Conservation (phyloP, 92 coral and sea anemone genomes). For the Epizoanthus scotinus region DNA sequence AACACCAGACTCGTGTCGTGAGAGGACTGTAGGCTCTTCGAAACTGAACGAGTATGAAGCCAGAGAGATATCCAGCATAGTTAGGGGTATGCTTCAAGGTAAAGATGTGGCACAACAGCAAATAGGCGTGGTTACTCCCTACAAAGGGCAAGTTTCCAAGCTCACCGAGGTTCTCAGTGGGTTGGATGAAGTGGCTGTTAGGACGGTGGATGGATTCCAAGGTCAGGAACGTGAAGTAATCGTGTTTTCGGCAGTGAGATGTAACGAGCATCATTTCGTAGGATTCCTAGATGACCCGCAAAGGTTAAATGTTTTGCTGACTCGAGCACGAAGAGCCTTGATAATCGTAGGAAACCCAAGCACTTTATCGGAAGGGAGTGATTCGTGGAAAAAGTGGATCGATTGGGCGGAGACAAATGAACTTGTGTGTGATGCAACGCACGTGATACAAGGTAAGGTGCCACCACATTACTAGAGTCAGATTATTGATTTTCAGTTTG, state of each 20-base stretch:
- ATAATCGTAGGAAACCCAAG: slow-evolving; percentile 65
- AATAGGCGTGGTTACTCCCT: slow-evolving; percentile 75
- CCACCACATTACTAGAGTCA: too few relatives aligned
- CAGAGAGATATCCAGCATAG: slow-evolving; percentile 43
- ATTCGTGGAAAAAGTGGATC: slow-evolving; percentile 72
- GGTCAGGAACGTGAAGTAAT: slow-evolving; percentile 88
- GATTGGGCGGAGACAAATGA: slow-evolving; percentile 42
- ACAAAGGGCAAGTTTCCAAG: slow-evolving; percentile 61
- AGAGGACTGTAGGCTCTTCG: slow-evolving; percentile 58
- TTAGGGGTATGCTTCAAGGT: slow-evolving; percentile 45
- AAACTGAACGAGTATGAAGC: slow-evolving; percentile 64
- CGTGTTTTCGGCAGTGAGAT: slow-evolving; percentile 83
- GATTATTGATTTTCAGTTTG: too few relatives aligned
- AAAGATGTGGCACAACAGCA: slow-evolving; percentile 43
- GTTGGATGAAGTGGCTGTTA: slow-evolving; percentile 54
- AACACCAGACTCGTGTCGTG: slow-evolving; percentile 48
- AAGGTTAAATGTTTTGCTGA: slow-evolving; percentile 75
- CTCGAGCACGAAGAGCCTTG: slow-evolving; percentile 83
- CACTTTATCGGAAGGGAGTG: slow-evolving; percentile 55
- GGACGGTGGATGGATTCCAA: slow-evolving; percentile 87
- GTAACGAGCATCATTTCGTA: slow-evolving; percentile 67
- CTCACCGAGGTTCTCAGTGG: slow-evolving; percentile 41
- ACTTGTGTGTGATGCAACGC: slow-evolving; percentile 34
- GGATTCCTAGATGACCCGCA: slow-evolving; percentile 77
- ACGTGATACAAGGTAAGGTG: neutral